Evolutionary conservation across 2,113 vertebrate species (phyloP).

Genomic region (Marcusenius ussheri): DNA sequence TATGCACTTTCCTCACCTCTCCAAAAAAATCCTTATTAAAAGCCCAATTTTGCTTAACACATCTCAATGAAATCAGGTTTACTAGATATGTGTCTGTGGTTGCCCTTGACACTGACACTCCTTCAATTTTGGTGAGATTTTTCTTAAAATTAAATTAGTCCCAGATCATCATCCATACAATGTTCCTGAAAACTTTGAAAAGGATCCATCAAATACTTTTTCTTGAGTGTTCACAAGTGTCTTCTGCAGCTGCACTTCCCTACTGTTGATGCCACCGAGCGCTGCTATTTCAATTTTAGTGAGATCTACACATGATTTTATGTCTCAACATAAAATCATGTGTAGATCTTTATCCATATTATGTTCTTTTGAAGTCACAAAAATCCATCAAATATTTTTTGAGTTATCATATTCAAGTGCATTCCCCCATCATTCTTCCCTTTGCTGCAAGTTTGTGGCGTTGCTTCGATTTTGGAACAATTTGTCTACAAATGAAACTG

Average conservation of each 20-base stretch:
- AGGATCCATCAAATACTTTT: background rate
- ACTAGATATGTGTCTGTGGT: background rate
- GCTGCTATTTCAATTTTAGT: background rate
- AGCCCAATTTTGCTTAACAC: background rate
- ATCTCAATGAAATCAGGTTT: background rate
- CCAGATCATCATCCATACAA: background rate
- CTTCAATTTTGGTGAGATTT: background rate
- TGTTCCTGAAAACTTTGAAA: background rate
- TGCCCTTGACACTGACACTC: background rate
- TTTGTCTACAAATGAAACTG: background rate
- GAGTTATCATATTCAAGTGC: background rate
- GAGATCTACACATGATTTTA: background rate
- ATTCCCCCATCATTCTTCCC: background rate
- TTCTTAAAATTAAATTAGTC: background rate
- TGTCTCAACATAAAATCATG: background rate
- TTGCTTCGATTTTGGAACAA: background rate
- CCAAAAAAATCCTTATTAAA: background rate
- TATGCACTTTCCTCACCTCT: background rate
- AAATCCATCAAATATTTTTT: background rate
- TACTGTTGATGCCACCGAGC: background rate
- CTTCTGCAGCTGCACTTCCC: background rate
- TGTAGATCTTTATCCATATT: background rate
- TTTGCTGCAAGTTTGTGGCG: background rate
- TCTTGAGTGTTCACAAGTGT: background rate
- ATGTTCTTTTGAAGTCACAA: background rate